These are phyloP conservation scores for Dipodomys merriami DNA, from an alignment of 2,113 vertebrate genomes.

Conservation along the genomic window DNA sequence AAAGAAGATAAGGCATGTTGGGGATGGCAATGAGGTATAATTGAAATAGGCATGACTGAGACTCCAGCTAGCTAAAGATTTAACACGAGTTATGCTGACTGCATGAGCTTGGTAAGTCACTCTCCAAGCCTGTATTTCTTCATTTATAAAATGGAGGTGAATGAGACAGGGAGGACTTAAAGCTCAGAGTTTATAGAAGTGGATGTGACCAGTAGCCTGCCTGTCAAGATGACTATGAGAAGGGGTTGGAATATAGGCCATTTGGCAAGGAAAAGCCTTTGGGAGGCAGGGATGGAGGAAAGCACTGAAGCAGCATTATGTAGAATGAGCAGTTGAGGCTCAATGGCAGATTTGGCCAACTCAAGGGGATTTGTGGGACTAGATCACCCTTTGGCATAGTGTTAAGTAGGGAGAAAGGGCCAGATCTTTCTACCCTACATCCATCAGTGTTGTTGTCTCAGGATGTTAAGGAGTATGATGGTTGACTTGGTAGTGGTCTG, in stretches of 20 bases:
- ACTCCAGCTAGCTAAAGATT: neutral
- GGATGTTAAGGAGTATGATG: too few relatives aligned
- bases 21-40: neutral
- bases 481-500: neutral
- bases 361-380: neutral
- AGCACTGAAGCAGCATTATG: neutral
- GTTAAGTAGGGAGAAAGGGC: neutral
- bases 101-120: neutral
- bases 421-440: neutral
- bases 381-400: neutral
- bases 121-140: constrained; percentile 6
- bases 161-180: neutral
- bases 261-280: neutral
- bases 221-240: neutral
- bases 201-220: neutral
- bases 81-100: neutral
- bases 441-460: neutral
- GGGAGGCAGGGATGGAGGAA: neutral
- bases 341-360: neutral
- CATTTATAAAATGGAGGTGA: neutral
- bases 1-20: neutral
- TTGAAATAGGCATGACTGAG: neutral
- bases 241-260: neutral
- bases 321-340: neutral
- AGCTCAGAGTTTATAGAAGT: neutral